Conservation (phyloP, 2,113 vertebrate genomes). For the Anarrhichthys ocellatus region DNA sequence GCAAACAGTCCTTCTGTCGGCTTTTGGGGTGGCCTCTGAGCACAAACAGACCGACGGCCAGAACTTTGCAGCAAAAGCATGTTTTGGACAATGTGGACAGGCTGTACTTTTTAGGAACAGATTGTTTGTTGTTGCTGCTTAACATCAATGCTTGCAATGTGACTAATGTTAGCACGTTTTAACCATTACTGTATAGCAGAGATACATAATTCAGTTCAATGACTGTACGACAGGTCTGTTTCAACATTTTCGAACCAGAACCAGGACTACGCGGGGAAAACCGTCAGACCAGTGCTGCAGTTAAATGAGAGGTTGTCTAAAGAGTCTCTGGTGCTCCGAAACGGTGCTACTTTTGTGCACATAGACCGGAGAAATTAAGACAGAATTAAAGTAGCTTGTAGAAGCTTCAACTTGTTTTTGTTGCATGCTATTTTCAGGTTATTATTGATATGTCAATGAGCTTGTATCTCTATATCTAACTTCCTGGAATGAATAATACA, state of each 20-base stretch:
- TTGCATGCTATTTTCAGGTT: neutral
- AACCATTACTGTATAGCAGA: neutral
- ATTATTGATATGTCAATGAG: no score
- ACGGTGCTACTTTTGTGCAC: no score
- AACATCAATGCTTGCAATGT: neutral
- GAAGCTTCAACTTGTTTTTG: no score
- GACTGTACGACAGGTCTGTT: neutral
- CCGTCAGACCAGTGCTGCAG: no score
- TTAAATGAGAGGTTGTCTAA: no score
- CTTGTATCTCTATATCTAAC: neutral
- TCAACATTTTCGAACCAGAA: neutral
- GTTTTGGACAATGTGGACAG: constrained; percentile 10
- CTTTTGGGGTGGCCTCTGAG: constrained; percentile 28
- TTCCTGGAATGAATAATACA: neutral
- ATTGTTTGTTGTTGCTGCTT: neutral
- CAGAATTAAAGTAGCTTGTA: no score
- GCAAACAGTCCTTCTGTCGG: constrained; percentile 61
- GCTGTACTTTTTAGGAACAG: neutral
- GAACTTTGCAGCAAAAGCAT: constrained; percentile 2
- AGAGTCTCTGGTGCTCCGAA: no score
- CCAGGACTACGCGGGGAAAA: no score
- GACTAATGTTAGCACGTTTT: neutral
- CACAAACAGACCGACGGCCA: constrained; percentile 17
- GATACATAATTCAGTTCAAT: neutral
- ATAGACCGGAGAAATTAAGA: no score